phyloP scores from a whole-genome alignment of 2,113 vertebrate genomes.

The Leptodactylus fuscus region DNA sequence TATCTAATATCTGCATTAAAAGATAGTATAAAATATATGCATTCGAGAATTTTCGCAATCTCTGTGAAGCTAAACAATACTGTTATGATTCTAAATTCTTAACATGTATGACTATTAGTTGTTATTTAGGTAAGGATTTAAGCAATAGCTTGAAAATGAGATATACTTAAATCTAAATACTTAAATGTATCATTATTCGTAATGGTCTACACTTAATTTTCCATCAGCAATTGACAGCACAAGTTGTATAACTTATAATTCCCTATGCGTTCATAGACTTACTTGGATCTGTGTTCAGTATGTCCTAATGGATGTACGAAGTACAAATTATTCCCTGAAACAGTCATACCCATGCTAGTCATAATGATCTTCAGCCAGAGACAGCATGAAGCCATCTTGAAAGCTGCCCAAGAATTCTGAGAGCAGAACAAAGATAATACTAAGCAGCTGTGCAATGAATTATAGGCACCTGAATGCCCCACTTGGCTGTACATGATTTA shows the following conservation, averaged over 20 bases:
- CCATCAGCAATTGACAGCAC: slow-evolving; percentile 13
- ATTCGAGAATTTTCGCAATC: too few relatives aligned
- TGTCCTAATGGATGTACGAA: slow-evolving; percentile 14
- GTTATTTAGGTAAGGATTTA: neutral
- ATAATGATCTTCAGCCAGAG: slow-evolving; percentile 51
- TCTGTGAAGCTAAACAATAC: neutral
- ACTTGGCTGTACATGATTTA: slow-evolving; percentile 42
- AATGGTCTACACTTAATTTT: too few relatives aligned
- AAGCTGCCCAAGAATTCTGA: slow-evolving; percentile 55
- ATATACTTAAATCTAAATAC: too few relatives aligned
- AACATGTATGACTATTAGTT: neutral
- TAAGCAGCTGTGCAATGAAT: slow-evolving; percentile 49
- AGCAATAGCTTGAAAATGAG: too few relatives aligned
- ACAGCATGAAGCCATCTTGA: slow-evolving; percentile 58
- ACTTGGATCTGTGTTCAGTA: neutral
- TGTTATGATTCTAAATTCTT: neutral
- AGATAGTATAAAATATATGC: too few relatives aligned
- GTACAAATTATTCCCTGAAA: slow-evolving; percentile 36
- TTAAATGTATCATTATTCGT: too few relatives aligned
- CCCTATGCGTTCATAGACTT: slow-evolving; percentile 25
- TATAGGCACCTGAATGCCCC: slow-evolving; percentile 47
- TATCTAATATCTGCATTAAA: too few relatives aligned
- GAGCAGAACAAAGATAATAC: slow-evolving; percentile 39
- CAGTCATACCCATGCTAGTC: slow-evolving; percentile 32
- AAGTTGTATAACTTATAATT: neutral